A percentile compares a stretch with the other conserved stretches of the same genome.
Evolutionary conservation across 2,888 invertebrate genomes (phyloP).

Genomic region (Asteroscopus sphinx): DNA sequence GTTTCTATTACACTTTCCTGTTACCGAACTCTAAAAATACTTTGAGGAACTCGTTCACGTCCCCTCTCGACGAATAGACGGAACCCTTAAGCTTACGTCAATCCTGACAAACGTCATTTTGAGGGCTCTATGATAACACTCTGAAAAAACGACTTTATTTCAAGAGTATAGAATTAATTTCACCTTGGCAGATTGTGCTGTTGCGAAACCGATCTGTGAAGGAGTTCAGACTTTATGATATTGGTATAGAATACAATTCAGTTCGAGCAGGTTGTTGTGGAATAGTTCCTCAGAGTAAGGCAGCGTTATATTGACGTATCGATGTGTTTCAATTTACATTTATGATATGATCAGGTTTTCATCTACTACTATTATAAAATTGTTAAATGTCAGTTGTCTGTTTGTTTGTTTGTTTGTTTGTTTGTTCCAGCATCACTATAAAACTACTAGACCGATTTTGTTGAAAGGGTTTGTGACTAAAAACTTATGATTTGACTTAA

Average conservation of each 20-base stretch:
- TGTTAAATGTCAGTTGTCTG: too few relatives aligned
- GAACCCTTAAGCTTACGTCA: slow-evolving; percentile 52
- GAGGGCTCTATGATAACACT: not conserved
- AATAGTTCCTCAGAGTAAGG: slow-evolving; percentile 32
- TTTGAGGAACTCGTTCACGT: slow-evolving; percentile 48
- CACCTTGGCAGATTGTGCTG: not conserved
- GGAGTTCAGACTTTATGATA: not conserved
- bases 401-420: too few relatives aligned
- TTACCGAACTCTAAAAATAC: slow-evolving; percentile 49
- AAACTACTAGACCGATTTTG: too few relatives aligned
- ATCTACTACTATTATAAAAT: not conserved
- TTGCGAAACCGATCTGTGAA: too few relatives aligned
- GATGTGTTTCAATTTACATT: slow-evolving; percentile 53
- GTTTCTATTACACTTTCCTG: slow-evolving; percentile 53
- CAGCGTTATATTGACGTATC: slow-evolving; percentile 40
- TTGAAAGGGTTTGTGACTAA: too few relatives aligned
- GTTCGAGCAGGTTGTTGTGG: not conserved
- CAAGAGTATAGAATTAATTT: not conserved
- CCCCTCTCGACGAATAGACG: slow-evolving; percentile 39
- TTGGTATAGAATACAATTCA: not conserved
- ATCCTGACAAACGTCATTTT: slow-evolving; percentile 53
- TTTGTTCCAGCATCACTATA: too few relatives aligned
- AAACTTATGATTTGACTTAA: too few relatives aligned
- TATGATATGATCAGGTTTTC: slow-evolving; percentile 38
- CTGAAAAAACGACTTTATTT: slow-evolving; percentile 1